Evolutionary conservation across 2,888 invertebrate genomes (phyloP), one percentile per base, ranked within the genome.

Genomic region (Torymus texanus): DNA sequence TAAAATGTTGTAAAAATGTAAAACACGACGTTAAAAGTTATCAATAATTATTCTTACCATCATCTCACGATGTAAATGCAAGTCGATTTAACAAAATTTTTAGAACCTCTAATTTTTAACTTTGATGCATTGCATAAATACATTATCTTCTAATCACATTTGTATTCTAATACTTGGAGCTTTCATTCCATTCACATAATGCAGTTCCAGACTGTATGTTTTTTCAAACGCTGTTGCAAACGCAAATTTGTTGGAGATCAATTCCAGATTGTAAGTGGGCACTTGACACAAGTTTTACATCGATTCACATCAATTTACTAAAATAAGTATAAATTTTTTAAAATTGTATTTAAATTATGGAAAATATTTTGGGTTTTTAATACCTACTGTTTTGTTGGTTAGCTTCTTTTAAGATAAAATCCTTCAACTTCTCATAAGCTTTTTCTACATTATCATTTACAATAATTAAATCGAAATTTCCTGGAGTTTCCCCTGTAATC

Each of bases 381-480:
- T 73, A 75, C 68, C 21, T 83, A 85, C 87, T 85, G 75, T 85
- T 84, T 77, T 92, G 92, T 66, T 88, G 85, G 73, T 92, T 91
- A 2, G 94, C 89, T 87, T 95, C 94, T 63, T 92, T 91, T 10
- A 93, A 85, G 72, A 95, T 91, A 90, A 95, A 96, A 74, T 94
- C 92, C 75, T 93, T 93, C 56, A 97, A 92, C 81, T 95, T 93
- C 58, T 91, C 89, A 88, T 97, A 98, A 0, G 98, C 96, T 85
- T 93, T 92, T 63, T 96, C 95, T 82, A 98, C 90, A 84, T 94
- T 93, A 86, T 96, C 95, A 89, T 98, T 98, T 70, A 95, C 92
- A 81, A 98, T 94, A 12, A 96, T 92, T 77, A 94, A 91, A 88
- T 98, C 95, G 89, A 98, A 97, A 89, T 97, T 97, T 0, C 95